Evolutionary conservation across 2,888 invertebrate species (phyloP), one percentile per base, ranked within the genome.

Genomic region (Ashinkailepas kermadecensis): DNA sequence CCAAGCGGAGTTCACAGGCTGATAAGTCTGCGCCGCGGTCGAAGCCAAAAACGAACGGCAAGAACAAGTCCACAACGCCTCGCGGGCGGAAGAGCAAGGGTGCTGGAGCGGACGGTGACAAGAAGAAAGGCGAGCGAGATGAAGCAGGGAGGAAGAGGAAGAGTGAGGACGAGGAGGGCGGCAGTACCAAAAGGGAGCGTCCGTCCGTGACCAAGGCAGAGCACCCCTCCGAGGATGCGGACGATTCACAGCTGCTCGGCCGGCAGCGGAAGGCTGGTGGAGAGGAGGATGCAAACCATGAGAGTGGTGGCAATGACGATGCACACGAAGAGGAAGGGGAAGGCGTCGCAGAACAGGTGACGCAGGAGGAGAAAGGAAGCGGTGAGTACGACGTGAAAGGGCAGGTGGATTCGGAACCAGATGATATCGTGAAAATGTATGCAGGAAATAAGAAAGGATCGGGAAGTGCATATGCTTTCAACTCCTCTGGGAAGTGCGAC

Each of bases 201-300:
- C 64, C 74, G 78, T 81, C 67, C 23, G 64, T 79, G 25, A 81
- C 57, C 8, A 67, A 81, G 80, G 79, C 83, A 62, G 67, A 82
- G 58, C 56, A 78, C 64, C 67, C 82, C 59, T 70, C 74, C 18
- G 67, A 65, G 59, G 81, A 21, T 25, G 80, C 80, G 39, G 62
- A 25, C 8, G 81, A 67, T 74, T 82, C 85, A 65, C 84, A 86
- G 65, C 81, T 83, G 58, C 81, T 84, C 59, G 65, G 81, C 8
- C 83, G 84, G 81, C 82, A 84, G 81, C 84, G 85, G 78, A 84
- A 84, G 81, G 79, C 84, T 80, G 57, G 80, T 57, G 80, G 13
- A 4, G 80, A 80, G 21, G 58, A 80, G 23, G 23, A 4, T 39
- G 39, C 39, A 39, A 39, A 39, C 39, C 39, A 39, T 4, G 39